A percentile compares a stretch with the other conserved stretches of the same genome.
phyloP scores from a whole-genome alignment of 2,113 vertebrate species.

The Nesoenas mayeri region DNA sequence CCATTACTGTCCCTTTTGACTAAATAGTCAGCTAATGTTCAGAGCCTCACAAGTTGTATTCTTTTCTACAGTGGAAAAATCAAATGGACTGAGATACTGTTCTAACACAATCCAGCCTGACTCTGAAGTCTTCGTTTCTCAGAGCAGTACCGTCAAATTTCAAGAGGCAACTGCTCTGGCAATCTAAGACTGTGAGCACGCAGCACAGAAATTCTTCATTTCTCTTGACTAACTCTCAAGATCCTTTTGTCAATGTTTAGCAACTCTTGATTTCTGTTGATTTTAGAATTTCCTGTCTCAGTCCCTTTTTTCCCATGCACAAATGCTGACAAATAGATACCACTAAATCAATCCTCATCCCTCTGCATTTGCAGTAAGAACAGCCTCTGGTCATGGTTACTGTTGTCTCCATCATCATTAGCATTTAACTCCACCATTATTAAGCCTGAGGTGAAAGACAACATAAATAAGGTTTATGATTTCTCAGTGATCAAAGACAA shows the following conservation, averaged over 20 bases:
- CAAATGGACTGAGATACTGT: neutral
- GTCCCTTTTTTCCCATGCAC: neutral
- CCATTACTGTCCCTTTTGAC: neutral
- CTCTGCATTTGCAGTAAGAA: neutral
- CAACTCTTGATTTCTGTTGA: neutral
- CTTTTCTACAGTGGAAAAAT: neutral
- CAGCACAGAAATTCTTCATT: neutral
- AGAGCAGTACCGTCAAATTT: neutral
- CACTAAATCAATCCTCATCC: neutral
- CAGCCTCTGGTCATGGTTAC: neutral
- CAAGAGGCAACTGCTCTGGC: neutral
- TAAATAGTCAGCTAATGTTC: neutral
- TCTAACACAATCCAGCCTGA: neutral
- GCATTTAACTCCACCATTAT: neutral
- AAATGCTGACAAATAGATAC: neutral
- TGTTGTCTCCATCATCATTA: neutral
- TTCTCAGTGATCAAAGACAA: neutral
- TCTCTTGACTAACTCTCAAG: neutral
- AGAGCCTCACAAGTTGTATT: neutral
- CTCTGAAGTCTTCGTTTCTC: neutral
- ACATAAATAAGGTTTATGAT: conserved; percentile 11
- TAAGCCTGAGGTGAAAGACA: neutral
- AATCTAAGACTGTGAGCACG: neutral
- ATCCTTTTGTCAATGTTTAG: neutral
- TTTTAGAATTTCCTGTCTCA: neutral